Conservation (phyloP, 2,888 invertebrate species). For the Scaptomyza flava region DNA sequence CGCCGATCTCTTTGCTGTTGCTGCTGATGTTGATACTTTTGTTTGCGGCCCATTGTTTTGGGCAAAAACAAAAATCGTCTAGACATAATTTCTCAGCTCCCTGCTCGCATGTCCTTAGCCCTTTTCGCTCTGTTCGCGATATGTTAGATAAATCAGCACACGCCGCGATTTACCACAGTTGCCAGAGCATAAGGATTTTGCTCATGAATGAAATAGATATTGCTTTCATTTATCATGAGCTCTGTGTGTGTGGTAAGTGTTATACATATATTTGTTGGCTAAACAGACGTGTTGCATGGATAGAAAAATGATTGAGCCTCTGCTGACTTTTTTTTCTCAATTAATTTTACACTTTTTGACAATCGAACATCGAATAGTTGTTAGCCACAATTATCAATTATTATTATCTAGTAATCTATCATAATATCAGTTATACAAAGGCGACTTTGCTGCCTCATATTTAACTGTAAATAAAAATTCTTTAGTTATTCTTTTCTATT, state of each 20-base stretch:
- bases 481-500: too few relatives aligned
- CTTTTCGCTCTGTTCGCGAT: constrained; percentile 38
- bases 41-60: constrained; percentile 38
- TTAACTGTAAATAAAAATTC: too few relatives aligned
- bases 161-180: constrained; percentile 49
- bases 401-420: too few relatives aligned
- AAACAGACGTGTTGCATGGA: neutral
- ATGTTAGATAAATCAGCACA: constrained; percentile 62
- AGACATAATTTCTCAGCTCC: constrained; percentile 69
- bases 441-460: too few relatives aligned
- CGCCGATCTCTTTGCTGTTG: constrained; percentile 15
- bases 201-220: constrained; percentile 41
- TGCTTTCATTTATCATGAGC: constrained; percentile 41
- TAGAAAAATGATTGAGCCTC: too few relatives aligned
- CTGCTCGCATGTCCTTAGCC: constrained; percentile 25
- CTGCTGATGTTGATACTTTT: constrained; percentile 7
- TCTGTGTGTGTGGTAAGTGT: neutral
- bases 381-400: too few relatives aligned
- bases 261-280: neutral
- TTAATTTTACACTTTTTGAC: too few relatives aligned
- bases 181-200: constrained; percentile 12
- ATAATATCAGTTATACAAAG: too few relatives aligned
- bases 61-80: constrained; percentile 62
- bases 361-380: too few relatives aligned
- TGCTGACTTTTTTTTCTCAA: too few relatives aligned